phyloP scores from a whole-genome alignment of 2,113 vertebrate species.

The Nanger granti region DNA sequence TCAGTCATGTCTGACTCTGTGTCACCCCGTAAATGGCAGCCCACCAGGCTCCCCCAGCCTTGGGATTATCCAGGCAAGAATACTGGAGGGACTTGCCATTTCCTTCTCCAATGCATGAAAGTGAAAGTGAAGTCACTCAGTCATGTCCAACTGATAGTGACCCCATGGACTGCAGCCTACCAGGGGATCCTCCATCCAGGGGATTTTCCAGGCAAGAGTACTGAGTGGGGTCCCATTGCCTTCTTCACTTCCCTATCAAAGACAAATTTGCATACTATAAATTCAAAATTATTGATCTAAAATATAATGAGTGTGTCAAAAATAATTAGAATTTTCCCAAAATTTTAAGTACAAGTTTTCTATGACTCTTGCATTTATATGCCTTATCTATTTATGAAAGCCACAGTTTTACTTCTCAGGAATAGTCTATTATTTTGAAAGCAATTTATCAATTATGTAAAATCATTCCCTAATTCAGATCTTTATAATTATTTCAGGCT shows the following conservation, averaged over 20 bases:
- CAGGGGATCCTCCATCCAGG: background rate
- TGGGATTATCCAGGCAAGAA: background rate
- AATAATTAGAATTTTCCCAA: background rate
- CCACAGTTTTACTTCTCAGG: background rate
- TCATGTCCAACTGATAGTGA: background rate
- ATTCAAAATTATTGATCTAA: background rate
- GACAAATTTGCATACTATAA: background rate
- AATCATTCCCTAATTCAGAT: constrained; percentile 12
- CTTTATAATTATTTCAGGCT: background rate
- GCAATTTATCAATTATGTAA: background rate
- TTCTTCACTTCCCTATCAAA: background rate
- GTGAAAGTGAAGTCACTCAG: background rate
- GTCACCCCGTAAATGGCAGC: background rate
- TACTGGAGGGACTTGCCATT: background rate
- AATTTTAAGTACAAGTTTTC: background rate
- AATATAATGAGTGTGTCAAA: background rate
- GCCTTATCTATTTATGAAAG: background rate
- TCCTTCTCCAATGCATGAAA: background rate
- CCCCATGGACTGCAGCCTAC: background rate
- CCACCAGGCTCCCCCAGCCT: background rate
- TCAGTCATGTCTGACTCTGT: background rate
- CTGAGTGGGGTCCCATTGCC: background rate
- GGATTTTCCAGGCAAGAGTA: background rate
- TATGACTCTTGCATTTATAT: background rate
- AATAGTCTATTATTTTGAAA: background rate